Evolutionary conservation across 1,140 invertebrate species (phyloP).

Genomic region (Conus betulinus): DNA sequence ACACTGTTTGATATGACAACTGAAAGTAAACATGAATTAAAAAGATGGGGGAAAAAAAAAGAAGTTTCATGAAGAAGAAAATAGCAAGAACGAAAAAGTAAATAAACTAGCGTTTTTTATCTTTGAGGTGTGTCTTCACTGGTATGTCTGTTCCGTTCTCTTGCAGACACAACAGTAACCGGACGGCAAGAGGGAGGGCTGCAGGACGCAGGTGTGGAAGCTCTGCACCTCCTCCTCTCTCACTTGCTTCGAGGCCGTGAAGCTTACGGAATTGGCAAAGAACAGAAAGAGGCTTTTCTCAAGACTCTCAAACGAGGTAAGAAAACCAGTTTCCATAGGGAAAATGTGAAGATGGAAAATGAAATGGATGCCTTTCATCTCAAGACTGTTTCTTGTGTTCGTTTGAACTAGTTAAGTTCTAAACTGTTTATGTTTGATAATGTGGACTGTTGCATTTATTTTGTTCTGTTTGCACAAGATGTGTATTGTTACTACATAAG

Average conservation of each 20-base stretch:
- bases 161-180: conserved; percentile 40
- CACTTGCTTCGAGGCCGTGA: conserved; percentile 79
- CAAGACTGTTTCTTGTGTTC: too few relatives aligned
- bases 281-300: conserved; percentile 88
- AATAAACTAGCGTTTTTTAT: background rate
- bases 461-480: too few relatives aligned
- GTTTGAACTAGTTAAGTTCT: too few relatives aligned
- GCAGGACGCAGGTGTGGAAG: conserved; percentile 90
- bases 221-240: conserved; percentile 88
- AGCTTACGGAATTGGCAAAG: conserved; percentile 78
- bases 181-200: conserved; percentile 83
- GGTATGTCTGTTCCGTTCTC: background rate
- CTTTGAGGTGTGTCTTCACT: background rate
- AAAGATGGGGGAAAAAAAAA: background rate
- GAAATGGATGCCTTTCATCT: too few relatives aligned
- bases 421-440: too few relatives aligned
- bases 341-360: too few relatives aligned
- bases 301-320: conserved; percentile 83
- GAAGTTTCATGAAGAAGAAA: background rate
- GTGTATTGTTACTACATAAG: too few relatives aligned
- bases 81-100: background rate
- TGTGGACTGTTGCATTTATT: too few relatives aligned
- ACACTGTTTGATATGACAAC: too few relatives aligned
- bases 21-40: too few relatives aligned
- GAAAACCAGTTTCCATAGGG: background rate